These are phyloP conservation scores for Tetraneura akinire DNA, from an alignment of 1,140 invertebrate genomes.

Conservation along the genomic window DNA sequence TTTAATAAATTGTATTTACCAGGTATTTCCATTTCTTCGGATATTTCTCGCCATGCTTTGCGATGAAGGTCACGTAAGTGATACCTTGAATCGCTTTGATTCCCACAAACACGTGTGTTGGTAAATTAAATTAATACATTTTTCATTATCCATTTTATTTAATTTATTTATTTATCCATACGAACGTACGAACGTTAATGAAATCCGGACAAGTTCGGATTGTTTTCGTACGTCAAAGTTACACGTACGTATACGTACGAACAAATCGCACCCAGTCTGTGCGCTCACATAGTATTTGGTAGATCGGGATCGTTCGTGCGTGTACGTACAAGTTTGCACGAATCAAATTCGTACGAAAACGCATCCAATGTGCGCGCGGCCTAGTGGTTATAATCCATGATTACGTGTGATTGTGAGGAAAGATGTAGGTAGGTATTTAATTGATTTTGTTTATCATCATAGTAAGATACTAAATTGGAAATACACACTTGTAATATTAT, in stretches of 20 bases:
- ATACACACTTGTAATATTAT: too few relatives aligned
- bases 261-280: background rate
- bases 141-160: conserved; percentile 15
- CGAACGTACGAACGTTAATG: background rate
- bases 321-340: background rate
- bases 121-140: conserved; percentile 5
- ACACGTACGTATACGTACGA: background rate
- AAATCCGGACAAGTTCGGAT: conserved; percentile 21
- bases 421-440: too few relatives aligned
- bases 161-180: background rate
- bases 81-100: conserved; percentile 8
- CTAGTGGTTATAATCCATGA: too few relatives aligned
- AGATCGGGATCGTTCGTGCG: conserved; percentile 6
- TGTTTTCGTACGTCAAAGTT: conserved; percentile 9
- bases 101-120: background rate
- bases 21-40: conserved; percentile 11
- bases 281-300: conserved; percentile 5
- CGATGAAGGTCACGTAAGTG: conserved; percentile 10
- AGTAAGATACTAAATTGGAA: too few relatives aligned
- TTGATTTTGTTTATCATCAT: too few relatives aligned
- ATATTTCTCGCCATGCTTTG: conserved; percentile 7
- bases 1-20: conserved; percentile 9
- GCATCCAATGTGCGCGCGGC: background rate
- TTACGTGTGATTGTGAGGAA: too few relatives aligned
- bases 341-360: conserved; percentile 13